These are phyloP conservation scores for Artemia franciscana DNA, from an alignment of 1,140 invertebrate genomes.

Conservation along the genomic window DNA sequence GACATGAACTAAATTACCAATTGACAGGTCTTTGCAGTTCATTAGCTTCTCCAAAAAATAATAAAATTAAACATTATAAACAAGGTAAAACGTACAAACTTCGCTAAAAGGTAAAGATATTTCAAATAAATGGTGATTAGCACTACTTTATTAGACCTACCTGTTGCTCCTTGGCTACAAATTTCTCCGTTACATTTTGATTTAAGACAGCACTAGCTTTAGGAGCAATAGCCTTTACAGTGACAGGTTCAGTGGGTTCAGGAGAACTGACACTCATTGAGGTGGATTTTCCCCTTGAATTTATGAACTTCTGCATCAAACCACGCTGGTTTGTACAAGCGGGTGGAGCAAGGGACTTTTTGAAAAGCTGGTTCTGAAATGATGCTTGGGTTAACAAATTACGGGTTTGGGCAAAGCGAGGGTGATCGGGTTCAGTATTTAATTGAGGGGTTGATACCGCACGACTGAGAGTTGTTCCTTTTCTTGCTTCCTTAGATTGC, in stretches of 20 bases:
- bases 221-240: neutral
- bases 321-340: slow-evolving; percentile 31
- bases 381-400: neutral
- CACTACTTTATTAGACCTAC: no score
- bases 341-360: slow-evolving; percentile 8
- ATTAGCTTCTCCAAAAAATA: no score
- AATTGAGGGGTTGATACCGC: neutral
- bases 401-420: slow-evolving; percentile 28
- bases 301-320: slow-evolving; percentile 49
- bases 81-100: no score
- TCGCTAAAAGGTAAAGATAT: no score
- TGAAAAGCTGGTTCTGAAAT: neutral
- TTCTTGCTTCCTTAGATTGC: slow-evolving; percentile 9
- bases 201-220: neutral
- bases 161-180: neutral
- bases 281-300: slow-evolving; percentile 29
- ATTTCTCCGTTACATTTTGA: neutral
- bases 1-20: no score
- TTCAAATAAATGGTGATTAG: no score
- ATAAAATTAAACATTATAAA: no score
- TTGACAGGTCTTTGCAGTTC: no score
- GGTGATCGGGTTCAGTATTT: slow-evolving; percentile 22
- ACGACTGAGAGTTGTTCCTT: neutral
- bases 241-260: neutral
- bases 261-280: neutral